Evolutionary conservation across 2,113 vertebrate genomes (phyloP).

Genomic region (Notarius quadriscutis): DNA sequence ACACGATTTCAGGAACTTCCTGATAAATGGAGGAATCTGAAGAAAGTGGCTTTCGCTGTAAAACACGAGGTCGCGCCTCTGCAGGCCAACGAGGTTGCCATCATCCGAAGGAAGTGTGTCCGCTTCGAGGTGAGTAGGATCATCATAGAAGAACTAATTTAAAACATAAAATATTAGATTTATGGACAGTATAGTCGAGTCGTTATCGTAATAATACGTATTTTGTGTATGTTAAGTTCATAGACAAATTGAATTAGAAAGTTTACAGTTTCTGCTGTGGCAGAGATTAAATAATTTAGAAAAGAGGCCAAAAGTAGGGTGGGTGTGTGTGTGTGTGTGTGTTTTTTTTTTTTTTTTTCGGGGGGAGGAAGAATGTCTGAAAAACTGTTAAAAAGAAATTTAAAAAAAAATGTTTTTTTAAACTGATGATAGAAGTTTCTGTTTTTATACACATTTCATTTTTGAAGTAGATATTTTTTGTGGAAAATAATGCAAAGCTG

Average conservation of each 20-base stretch:
- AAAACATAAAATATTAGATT: not conserved
- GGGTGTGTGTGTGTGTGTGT: no score
- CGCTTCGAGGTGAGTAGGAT: constrained; percentile 83
- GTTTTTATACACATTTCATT: no score
- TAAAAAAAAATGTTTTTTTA: not conserved
- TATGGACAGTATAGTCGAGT: not conserved
- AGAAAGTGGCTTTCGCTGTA: constrained; percentile 79
- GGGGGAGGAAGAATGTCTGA: no score
- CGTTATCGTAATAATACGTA: not conserved
- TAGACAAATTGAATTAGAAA: not conserved
- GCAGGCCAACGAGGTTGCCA: constrained; percentile 82
- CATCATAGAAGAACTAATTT: not conserved
- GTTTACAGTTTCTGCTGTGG: not conserved
- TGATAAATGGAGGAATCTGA: constrained; percentile 76
- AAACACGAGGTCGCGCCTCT: constrained; percentile 79
- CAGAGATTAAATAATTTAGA: not conserved
- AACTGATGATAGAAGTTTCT: no score
- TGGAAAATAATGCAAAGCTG: no score
- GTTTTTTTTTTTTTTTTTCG: no score
- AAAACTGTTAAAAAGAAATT: not conserved
- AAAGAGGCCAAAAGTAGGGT: not conserved
- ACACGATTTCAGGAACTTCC: constrained; percentile 68
- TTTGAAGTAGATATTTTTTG: no score
- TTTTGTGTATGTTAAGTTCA: not conserved
- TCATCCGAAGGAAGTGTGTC: constrained; percentile 86